These are phyloP conservation scores for Cydia splendana DNA, from an alignment of 1,140 invertebrate species.

Conservation along the genomic window DNA sequence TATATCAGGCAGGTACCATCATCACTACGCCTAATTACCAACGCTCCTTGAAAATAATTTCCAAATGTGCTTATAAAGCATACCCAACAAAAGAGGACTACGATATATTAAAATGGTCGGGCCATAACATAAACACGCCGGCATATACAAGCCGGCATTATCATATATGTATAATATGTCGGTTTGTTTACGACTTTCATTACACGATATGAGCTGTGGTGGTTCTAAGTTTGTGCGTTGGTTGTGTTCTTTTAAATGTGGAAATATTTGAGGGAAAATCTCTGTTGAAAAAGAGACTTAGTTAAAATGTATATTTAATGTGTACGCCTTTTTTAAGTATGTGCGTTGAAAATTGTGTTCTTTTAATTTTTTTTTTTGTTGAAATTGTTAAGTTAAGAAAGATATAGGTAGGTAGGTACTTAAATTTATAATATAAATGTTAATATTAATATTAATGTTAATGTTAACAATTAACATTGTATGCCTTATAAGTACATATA, in stretches of 20 bases:
- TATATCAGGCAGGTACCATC: background rate
- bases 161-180: conserved; percentile 28
- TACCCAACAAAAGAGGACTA: background rate
- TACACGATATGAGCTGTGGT: conserved; percentile 21
- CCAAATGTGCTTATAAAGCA: conserved; percentile 11
- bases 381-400: too few relatives aligned
- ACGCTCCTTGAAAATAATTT: conserved; percentile 17
- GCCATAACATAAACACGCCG: conserved; percentile 19
- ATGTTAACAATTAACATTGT: too few relatives aligned
- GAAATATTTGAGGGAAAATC: background rate
- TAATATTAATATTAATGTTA: too few relatives aligned
- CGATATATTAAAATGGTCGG: conserved; percentile 24
- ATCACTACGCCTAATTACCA: background rate
- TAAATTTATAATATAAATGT: too few relatives aligned
- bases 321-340: too few relatives aligned
- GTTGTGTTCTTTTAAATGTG: background rate
- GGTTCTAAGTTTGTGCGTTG: conserved; percentile 15
- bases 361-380: too few relatives aligned
- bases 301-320: too few relatives aligned
- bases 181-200: conserved; percentile 26
- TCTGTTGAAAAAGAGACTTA: background rate
- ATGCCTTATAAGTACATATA: too few relatives aligned
- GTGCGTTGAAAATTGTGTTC: too few relatives aligned
- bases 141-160: conserved; percentile 17
- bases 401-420: too few relatives aligned